Conservation (phyloP, 1,140 invertebrate genomes). For the Hesperophylax magnus region DNA sequence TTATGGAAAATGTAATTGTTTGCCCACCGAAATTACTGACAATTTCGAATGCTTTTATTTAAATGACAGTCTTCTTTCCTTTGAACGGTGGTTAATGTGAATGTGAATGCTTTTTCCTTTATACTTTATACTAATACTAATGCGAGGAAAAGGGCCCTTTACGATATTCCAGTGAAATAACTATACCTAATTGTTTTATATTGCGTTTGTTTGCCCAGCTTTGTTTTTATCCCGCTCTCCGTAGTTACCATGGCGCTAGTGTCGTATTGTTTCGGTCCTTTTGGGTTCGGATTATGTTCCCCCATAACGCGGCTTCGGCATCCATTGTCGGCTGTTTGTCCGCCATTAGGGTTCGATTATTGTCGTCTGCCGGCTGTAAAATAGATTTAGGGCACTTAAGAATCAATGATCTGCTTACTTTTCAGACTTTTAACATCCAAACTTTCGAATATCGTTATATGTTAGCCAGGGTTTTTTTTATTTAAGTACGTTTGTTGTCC, state of each 20-base stretch:
- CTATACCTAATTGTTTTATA: too few species aligned
- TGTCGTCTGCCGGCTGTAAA: constrained; percentile 39
- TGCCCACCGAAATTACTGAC: too few species aligned
- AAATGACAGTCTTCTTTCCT: too few species aligned
- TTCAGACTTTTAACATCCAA: constrained; percentile 3
- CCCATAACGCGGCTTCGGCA: constrained; percentile 16
- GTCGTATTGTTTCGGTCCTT: constrained; percentile 26
- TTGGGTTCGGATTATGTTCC: constrained; percentile 24
- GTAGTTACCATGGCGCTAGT: neutral
- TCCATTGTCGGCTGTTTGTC: constrained; percentile 47
- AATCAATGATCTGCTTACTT: constrained; percentile 36
- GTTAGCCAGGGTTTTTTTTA: neutral
- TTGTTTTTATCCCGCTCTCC: neutral
- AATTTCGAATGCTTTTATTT: too few species aligned
- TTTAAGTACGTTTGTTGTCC: too few species aligned
- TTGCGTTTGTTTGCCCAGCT: too few species aligned
- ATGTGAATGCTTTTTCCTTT: too few species aligned
- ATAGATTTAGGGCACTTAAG: constrained; percentile 29
- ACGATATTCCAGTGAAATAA: too few species aligned
- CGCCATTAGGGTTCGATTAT: constrained; percentile 48
- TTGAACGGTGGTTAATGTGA: too few species aligned
- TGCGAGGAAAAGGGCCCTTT: too few species aligned
- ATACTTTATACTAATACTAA: too few species aligned
- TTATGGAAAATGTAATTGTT: too few species aligned
- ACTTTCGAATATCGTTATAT: neutral